These are phyloP conservation scores for Prunella fulvescens DNA, from an alignment of 2,113 vertebrate genomes.

Conservation along the genomic window DNA sequence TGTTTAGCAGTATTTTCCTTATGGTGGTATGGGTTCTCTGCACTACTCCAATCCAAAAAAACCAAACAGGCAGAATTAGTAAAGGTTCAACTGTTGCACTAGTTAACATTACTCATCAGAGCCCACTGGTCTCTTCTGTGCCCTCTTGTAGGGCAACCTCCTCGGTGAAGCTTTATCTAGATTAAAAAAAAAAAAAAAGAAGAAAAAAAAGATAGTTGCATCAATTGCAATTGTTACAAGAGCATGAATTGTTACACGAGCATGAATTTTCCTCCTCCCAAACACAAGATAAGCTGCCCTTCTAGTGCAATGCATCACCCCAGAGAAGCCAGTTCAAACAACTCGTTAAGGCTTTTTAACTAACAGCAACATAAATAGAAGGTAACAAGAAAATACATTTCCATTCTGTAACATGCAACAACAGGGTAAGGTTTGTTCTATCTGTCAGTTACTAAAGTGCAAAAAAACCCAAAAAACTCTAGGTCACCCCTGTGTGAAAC, in stretches of 20 bases:
- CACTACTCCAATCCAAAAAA: constrained; percentile 69
- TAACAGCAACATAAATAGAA: neutral
- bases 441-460: neutral
- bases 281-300: neutral
- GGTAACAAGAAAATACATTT: neutral
- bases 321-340: neutral
- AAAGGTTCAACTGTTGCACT: constrained; percentile 68
- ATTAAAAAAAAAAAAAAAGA: neutral
- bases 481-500: neutral
- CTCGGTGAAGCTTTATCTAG: constrained; percentile 95
- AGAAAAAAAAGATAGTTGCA: neutral
- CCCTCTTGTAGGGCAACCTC: constrained; percentile 91
- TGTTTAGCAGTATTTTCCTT: constrained; percentile 63
- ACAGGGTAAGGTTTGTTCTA: neutral
- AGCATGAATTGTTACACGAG: neutral
- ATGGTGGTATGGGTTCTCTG: constrained; percentile 69
- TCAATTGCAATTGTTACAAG: neutral
- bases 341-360: neutral
- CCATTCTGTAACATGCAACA: neutral
- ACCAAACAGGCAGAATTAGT: constrained; percentile 68
- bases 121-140: constrained; percentile 92
- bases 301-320: neutral
- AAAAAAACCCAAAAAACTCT: neutral
- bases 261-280: neutral
- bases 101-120: constrained; percentile 90